These are phyloP conservation scores for Peromyscus polionotus DNA, from an alignment of 2,113 vertebrate species.

Conservation along the genomic window DNA sequence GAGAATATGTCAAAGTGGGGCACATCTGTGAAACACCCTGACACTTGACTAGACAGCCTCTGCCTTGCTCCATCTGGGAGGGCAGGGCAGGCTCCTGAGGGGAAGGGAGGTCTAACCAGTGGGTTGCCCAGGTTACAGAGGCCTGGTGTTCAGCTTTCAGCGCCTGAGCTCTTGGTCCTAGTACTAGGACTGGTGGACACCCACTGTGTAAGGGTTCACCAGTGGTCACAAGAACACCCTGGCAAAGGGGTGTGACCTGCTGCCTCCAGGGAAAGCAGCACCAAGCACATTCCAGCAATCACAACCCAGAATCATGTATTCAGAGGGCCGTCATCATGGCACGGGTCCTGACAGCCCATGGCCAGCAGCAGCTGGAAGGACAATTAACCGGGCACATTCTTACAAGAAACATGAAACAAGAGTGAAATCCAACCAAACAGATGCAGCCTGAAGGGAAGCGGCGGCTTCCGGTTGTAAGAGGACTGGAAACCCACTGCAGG, in stretches of 20 bases:
- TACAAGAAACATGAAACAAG: not conserved
- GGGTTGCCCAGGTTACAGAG: not conserved
- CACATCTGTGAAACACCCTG: accelerated
- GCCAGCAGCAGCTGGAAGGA: not conserved
- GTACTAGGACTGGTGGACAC: not conserved
- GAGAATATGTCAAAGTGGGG: not conserved
- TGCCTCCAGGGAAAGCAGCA: not conserved
- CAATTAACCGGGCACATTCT: not conserved
- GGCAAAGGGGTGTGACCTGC: too few species aligned
- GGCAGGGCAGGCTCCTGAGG: not conserved
- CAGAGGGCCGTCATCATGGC: not conserved
- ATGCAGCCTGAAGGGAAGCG: too few species aligned
- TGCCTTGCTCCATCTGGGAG: not conserved
- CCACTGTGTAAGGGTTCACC: not conserved
- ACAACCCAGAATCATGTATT: not conserved
- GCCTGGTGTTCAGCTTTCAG: not conserved
- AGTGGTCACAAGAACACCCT: not conserved
- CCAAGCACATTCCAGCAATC: too few species aligned
- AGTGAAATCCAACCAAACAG: not conserved
- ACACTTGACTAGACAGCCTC: not conserved
- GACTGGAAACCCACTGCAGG: not conserved
- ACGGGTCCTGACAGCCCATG: accelerated
- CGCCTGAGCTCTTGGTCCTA: not conserved
- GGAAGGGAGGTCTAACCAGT: too few species aligned
- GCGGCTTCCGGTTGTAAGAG: not conserved